These are phyloP conservation scores for Philonicus albiceps DNA, from an alignment of 2,888 invertebrate genomes.

Conservation along the genomic window DNA sequence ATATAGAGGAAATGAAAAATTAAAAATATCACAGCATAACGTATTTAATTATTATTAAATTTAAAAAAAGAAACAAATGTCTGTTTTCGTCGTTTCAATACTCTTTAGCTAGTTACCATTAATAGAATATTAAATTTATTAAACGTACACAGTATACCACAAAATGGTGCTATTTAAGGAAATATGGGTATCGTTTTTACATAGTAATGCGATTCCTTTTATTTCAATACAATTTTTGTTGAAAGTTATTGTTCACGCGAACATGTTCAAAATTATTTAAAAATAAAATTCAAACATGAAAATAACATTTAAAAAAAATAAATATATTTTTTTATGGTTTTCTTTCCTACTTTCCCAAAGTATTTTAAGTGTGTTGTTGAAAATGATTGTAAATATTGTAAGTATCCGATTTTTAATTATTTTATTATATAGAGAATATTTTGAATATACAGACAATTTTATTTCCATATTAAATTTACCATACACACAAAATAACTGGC, in stretches of 20 bases:
- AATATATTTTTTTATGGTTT: too few species aligned
- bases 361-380: background rate
- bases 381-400: too few species aligned
- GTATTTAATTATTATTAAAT: background rate
- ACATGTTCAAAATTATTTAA: constrained; percentile 28
- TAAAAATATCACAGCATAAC: background rate
- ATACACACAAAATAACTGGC: too few species aligned
- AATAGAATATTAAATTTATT: constrained; percentile 27
- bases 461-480: too few species aligned
- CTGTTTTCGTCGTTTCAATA: constrained; percentile 40
- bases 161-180: constrained; percentile 46
- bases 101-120: constrained; percentile 48
- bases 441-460: too few species aligned
- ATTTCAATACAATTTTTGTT: constrained; percentile 12
- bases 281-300: constrained; percentile 16
- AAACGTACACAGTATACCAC: constrained; percentile 42
- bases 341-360: background rate
- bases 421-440: too few species aligned
- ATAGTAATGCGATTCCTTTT: background rate
- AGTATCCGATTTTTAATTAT: too few species aligned
- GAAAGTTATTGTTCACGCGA: constrained; percentile 9
- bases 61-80: constrained; percentile 4
- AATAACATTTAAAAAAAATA: constrained; percentile 14
- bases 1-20: background rate
- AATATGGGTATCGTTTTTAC: background rate